These are phyloP conservation scores for Psilopsiagon aurifrons DNA, from an alignment of 2,113 vertebrate genomes.

Conservation along the genomic window DNA sequence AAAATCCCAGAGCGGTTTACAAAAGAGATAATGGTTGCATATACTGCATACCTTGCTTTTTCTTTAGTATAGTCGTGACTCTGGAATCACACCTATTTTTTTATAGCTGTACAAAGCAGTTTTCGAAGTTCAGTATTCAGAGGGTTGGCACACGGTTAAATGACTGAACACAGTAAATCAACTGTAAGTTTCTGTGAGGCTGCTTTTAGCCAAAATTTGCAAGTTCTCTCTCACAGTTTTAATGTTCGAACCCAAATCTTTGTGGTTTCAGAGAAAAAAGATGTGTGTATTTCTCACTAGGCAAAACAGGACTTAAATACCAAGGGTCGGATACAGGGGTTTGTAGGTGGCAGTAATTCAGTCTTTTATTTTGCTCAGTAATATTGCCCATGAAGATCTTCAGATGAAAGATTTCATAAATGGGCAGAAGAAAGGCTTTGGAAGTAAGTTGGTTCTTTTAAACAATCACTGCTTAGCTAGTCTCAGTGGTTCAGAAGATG, in stretches of 20 bases:
- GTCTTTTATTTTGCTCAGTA: background rate
- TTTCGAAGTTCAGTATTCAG: background rate
- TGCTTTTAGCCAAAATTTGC: background rate
- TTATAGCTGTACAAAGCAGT: background rate
- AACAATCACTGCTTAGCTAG: background rate
- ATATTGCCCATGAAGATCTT: constrained; percentile 37
- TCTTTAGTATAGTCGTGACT: background rate
- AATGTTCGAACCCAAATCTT: background rate
- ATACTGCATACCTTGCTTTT: background rate
- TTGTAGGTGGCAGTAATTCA: background rate
- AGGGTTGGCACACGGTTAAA: background rate
- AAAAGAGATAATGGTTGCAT: background rate
- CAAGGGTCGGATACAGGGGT: background rate
- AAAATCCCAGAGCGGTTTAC: background rate
- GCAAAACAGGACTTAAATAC: background rate
- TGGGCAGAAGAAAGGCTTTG: constrained; percentile 10
- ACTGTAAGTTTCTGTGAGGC: background rate
- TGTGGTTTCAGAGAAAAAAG: background rate
- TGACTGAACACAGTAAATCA: background rate
- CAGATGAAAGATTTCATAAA: constrained; percentile 36
- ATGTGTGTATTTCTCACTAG: background rate
- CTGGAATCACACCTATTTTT: background rate
- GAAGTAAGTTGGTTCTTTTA: constrained; percentile 20
- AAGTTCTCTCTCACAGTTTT: background rate
- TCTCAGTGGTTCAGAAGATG: background rate